A percentile compares a stretch with the other conserved stretches of the same genome.
Conservation (phyloP, 2,888 invertebrate species). For the Hydriomena furcata region DNA sequence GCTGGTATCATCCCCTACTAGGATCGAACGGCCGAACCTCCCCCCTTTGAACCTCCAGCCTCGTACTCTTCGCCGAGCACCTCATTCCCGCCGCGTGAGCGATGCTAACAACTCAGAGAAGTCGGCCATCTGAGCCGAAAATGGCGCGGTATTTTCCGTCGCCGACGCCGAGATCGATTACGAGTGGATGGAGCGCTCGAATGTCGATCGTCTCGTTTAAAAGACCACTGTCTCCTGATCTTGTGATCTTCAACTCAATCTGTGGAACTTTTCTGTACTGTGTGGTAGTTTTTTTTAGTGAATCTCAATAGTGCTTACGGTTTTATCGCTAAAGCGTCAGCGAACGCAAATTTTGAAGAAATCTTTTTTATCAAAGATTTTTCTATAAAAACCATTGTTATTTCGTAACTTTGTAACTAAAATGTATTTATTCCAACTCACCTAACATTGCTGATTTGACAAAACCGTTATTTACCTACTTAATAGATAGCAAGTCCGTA, state of each 20-base stretch:
- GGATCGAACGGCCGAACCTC: constrained; percentile 91
- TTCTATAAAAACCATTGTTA: too few species aligned
- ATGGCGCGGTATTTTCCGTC: constrained; percentile 81
- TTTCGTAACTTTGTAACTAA: too few species aligned
- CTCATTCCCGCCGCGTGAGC: constrained; percentile 77
- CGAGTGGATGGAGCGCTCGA: constrained; percentile 69
- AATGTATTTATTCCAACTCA: background rate
- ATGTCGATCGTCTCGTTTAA: constrained; percentile 75
- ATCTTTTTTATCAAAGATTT: too few species aligned
- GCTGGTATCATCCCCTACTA: constrained; percentile 90
- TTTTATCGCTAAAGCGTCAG: background rate
- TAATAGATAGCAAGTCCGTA: too few species aligned
- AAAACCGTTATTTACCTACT: too few species aligned
- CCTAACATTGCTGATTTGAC: too few species aligned
- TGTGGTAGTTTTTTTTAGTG: background rate
- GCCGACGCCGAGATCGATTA: constrained; percentile 80
- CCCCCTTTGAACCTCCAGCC: constrained; percentile 89
- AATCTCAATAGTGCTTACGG: background rate
- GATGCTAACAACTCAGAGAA: constrained; percentile 76
- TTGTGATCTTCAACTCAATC: constrained; percentile 6
- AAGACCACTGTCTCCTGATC: constrained; percentile 32
- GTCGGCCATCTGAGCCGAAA: constrained; percentile 80
- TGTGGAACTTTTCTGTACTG: constrained; percentile 10
- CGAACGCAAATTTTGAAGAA: too few species aligned
- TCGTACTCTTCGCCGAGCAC: constrained; percentile 76